These are phyloP conservation scores for Monochamus saltuarius DNA, from an alignment of 1,140 invertebrate species.

Conservation along the genomic window DNA sequence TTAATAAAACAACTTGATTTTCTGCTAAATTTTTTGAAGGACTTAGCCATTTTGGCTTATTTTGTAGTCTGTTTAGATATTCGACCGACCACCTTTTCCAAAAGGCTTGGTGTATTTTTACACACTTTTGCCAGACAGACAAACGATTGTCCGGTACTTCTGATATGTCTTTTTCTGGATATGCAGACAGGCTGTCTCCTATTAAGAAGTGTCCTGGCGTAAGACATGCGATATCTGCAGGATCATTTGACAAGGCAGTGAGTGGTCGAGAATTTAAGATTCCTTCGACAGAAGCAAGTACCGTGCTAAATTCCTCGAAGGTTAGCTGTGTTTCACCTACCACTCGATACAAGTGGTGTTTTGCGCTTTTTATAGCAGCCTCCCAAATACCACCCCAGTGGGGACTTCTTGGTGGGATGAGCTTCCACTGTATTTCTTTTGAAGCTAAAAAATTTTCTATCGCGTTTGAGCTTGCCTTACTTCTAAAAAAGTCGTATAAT, in stretches of 20 bases:
- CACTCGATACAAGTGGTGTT: slow-evolving; percentile 31
- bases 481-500: slow-evolving; percentile 6
- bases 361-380: slow-evolving; percentile 33
- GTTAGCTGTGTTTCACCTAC: slow-evolving; percentile 32
- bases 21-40: too few species aligned
- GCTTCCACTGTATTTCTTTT: slow-evolving; percentile 35
- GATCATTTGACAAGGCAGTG: slow-evolving; percentile 29
- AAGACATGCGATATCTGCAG: slow-evolving; percentile 29
- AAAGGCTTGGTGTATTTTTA: too few species aligned
- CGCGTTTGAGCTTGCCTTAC: neutral
- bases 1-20: too few species aligned
- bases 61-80: too few species aligned
- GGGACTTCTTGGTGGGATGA: slow-evolving; percentile 34
- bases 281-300: slow-evolving; percentile 38
- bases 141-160: too few species aligned
- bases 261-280: slow-evolving; percentile 41
- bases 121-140: too few species aligned
- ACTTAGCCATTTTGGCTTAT: too few species aligned
- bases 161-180: slow-evolving; percentile 10
- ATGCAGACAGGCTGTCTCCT: slow-evolving; percentile 31
- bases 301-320: slow-evolving; percentile 36
- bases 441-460: slow-evolving; percentile 18
- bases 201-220: slow-evolving; percentile 48
- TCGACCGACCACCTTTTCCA: too few species aligned
- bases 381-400: slow-evolving; percentile 39